Evolutionary conservation across 2,888 invertebrate species (phyloP), one percentile per base, ranked within the genome.

Genomic region (Hydriomena furcata): DNA sequence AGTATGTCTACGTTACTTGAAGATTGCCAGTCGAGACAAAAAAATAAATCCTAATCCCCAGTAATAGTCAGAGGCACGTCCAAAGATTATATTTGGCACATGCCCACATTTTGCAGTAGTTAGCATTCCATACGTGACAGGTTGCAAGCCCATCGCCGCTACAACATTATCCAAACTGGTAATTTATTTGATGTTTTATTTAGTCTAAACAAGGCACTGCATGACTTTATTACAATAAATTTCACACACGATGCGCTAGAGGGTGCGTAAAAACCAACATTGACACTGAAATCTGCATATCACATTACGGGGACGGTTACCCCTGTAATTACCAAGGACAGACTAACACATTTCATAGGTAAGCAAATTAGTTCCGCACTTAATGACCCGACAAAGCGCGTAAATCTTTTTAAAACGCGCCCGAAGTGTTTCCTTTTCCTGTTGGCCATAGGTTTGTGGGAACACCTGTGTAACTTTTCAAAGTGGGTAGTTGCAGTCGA

Each of bases 321-420:
- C 80, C 78, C 76, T 73, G 80, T 82, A 86, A 90, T 89, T 86
- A 85, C 79, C 71, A 78, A 81, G 79, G 80, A 84, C 82, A 82
- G 85, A 80, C 79, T 82, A 82, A 83, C 89, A 88, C 89, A 85
- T 90, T 89, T 85, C 86, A 88, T 88, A 90, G 88, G 89, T 89
- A 88, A 87, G 87, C 89, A 89, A 90, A 90, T 90, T 90, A 90
- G 88, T 88, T 88, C 86, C 85, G 79, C 79, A 88, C 82, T 87
- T 90, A 90, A 89, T 90, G 89, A 87, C 84, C 89, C 89, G 87
- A 86, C 89, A 88, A 89, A 84, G 87, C 79, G 87, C 82, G 87
- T 89, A 90, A 90, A 90, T 90, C 90, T 89, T 89, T 89, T 90
- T 87, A 84, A 84, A 88, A 88, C 80, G 83, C 79, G 63, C 82